Evolutionary conservation across 2,797 vertebrate species (phyloP), one percentile per base, ranked within the genome.

Genomic region (Spea hammondii): DNA sequence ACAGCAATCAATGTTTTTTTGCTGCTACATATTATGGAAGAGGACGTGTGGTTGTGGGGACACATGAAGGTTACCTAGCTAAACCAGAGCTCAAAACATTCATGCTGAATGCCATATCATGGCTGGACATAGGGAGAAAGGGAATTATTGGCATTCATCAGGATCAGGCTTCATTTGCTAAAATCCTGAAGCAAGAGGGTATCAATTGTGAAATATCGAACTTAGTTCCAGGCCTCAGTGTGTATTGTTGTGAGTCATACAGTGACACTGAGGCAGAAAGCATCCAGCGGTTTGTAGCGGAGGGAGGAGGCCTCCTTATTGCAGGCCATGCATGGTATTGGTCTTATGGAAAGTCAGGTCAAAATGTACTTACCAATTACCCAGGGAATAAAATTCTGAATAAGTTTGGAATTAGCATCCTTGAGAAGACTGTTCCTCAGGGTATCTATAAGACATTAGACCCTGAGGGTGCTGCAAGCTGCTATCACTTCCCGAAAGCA

Each of bases 251-350:
- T 70, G 75, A 85, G 6, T 88, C 90, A 0, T 85, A 87, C 2
- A 59, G 83, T 0, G 70, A 85, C n/a, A 46, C 4, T 1, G 88
- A 88, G 0, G 83, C 81, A 0, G 85, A 90, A 70, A 85, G 74
- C 60, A 72, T 92, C 75, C 90, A 90, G 0, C 4, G 88, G 50
- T 93, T 92, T 0, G 89, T 92, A 11, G 90, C 91, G 1, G 92
- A 93, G 72, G 96, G 96, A 49, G 95, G 96, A 0, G 94, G 95
- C 5, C 88, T 98, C 8, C 88, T 98, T 6, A 81, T 96, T 1
- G 95, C 87, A 0, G 95, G 96, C 0, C 93, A 98, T 69, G 93
- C 94, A 0, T 96, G 93, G 93, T 82, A 78, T 82, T 97, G 95
- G 95, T 88, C 93, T 72, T 87, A 84, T 70, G 84, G 88, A 77